A percentile compares a stretch with the other conserved stretches of the same genome.
These are phyloP conservation scores for Caenorhabditis briggsae DNA, from an alignment of 1,140 invertebrate species.

Conservation along the genomic window DNA sequence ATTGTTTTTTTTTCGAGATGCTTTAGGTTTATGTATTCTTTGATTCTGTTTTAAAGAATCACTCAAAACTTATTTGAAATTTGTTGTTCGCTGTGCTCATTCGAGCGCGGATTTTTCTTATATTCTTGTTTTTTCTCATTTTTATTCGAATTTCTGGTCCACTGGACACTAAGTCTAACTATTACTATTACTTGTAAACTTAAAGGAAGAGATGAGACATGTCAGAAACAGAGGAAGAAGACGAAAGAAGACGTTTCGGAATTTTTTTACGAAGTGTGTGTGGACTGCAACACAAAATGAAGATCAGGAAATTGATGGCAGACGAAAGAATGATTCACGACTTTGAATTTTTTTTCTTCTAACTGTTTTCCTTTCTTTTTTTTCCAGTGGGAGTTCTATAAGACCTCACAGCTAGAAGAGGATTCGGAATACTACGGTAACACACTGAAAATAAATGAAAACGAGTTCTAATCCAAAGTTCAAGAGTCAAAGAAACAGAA, in stretches of 20 bases:
- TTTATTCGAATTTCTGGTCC: background rate
- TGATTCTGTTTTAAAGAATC: background rate
- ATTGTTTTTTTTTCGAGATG: too few relatives aligned
- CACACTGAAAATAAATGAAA: background rate
- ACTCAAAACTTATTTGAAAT: background rate
- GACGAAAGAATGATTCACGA: conserved; percentile 10
- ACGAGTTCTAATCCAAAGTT: background rate
- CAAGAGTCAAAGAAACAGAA: background rate
- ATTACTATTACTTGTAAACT: background rate
- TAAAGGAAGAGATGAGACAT: conserved; percentile 5
- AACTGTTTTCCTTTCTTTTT: background rate
- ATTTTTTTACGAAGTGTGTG: background rate
- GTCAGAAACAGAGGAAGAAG: conserved; percentile 39
- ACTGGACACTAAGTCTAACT: background rate
- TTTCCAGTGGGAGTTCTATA: background rate
- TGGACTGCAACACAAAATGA: background rate
- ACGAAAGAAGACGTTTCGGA: conserved; percentile 24
- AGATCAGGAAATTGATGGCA: conserved; percentile 40
- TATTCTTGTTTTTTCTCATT: background rate
- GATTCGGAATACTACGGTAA: too few relatives aligned
- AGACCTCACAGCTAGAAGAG: too few relatives aligned
- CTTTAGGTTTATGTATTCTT: background rate
- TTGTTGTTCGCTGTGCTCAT: conserved; percentile 21
- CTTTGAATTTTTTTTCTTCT: background rate
- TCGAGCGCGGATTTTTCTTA: background rate